Conservation (phyloP, 2,888 invertebrate genomes). For the Scelioninae gen. 2 region DNA sequence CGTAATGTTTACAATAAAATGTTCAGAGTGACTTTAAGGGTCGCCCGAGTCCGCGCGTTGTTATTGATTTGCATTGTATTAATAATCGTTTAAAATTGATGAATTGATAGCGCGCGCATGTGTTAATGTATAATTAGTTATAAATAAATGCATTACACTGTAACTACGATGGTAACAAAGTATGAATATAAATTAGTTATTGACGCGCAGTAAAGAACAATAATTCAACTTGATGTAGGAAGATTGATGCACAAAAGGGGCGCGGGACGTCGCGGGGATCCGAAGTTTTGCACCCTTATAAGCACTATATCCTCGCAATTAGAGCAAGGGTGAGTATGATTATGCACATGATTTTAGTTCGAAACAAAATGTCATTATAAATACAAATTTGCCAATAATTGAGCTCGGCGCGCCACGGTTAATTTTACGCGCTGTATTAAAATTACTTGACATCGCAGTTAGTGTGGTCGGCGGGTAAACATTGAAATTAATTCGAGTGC, state of each 20-base stretch:
- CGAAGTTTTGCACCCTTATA: slow-evolving; percentile 49
- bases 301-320: slow-evolving; percentile 42
- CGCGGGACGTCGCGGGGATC: slow-evolving; percentile 20
- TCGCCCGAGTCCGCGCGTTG: slow-evolving; percentile 8
- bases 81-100: slow-evolving; percentile 49
- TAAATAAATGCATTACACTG: slow-evolving; percentile 47
- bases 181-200: slow-evolving; percentile 56
- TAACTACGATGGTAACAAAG: slow-evolving; percentile 46
- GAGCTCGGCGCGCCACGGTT: neutral
- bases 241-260: slow-evolving; percentile 54
- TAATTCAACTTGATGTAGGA: slow-evolving; percentile 51
- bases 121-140: slow-evolving; percentile 39
- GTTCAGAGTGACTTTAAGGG: slow-evolving; percentile 35
- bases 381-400: slow-evolving; percentile 32
- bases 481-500: slow-evolving; percentile 5
- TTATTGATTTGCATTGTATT: slow-evolving; percentile 52
- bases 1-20: slow-evolving; percentile 30
- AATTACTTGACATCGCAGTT: slow-evolving; percentile 22
- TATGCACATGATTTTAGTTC: slow-evolving; percentile 41
- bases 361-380: slow-evolving; percentile 31
- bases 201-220: slow-evolving; percentile 49
- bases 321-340: slow-evolving; percentile 35
- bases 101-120: slow-evolving; percentile 24
- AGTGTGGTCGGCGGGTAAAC: slow-evolving; percentile 1
- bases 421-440: slow-evolving; percentile 8